phyloP scores from a whole-genome alignment of 2,113 vertebrate species.

The Brachyhypopomus occidentalis region DNA sequence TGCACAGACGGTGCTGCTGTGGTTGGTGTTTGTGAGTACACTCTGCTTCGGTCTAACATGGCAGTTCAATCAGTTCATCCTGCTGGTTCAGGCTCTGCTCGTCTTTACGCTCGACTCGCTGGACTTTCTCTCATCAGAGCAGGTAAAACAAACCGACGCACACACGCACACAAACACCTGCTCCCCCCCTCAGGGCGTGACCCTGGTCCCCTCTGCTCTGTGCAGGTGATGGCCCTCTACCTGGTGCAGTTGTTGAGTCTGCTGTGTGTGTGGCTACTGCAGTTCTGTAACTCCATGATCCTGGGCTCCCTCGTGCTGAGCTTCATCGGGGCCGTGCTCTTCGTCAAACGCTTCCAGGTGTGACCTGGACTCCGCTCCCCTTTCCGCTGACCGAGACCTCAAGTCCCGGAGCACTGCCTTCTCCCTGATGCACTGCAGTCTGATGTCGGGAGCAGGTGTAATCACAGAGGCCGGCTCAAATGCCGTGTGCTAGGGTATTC shows the following conservation, averaged over 20 bases:
- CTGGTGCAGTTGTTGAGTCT: constrained; percentile 83
- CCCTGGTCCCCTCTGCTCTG: background rate
- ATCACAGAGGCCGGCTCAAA: too few relatives aligned
- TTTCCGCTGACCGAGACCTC: background rate
- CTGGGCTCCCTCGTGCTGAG: constrained; percentile 91
- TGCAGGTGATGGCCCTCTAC: constrained; percentile 84
- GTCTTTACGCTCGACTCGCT: constrained; percentile 86
- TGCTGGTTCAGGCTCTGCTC: constrained; percentile 87
- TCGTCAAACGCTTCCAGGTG: constrained; percentile 85
- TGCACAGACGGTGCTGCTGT: constrained; percentile 83
- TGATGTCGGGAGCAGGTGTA: too few relatives aligned
- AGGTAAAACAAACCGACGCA: constrained; percentile 80
- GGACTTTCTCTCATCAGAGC: constrained; percentile 81
- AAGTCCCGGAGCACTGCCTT: too few relatives aligned
- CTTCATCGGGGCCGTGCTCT: constrained; percentile 86
- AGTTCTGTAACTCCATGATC: constrained; percentile 97
- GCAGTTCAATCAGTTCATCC: constrained; percentile 98
- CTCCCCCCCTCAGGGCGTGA: background rate
- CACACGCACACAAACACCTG: background rate
- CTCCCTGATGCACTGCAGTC: too few relatives aligned
- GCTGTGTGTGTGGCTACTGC: constrained; percentile 87
- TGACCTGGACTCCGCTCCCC: background rate
- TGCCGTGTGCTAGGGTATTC: too few relatives aligned
- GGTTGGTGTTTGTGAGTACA: constrained; percentile 83
- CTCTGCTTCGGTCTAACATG: constrained; percentile 93